Evolutionary conservation across 2,797 vertebrate genomes (phyloP).

Genomic region (Hypotaenidia okinawae): DNA sequence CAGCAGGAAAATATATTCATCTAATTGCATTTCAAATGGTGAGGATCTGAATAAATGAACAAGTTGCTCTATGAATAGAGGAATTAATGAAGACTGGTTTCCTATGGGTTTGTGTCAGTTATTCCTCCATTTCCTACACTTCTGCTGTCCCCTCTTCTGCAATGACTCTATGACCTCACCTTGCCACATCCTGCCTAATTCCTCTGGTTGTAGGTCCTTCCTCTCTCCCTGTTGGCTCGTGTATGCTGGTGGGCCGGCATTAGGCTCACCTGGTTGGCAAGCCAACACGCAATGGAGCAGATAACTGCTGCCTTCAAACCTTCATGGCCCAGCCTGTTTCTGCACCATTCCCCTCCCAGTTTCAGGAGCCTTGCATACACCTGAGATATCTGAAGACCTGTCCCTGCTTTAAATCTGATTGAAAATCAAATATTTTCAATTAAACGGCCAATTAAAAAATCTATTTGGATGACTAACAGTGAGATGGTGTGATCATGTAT

Average conservation of each 20-base stretch:
- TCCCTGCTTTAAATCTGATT: neutral
- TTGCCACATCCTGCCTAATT: neutral
- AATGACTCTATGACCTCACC: neutral
- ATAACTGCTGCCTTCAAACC: neutral
- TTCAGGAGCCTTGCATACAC: neutral
- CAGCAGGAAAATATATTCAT: neutral
- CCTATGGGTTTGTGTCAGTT: neutral
- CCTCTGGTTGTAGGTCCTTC: neutral
- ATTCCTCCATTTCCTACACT: neutral
- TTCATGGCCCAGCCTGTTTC: neutral
- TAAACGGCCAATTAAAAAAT: neutral
- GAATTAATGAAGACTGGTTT: neutral
- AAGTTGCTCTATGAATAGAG: neutral
- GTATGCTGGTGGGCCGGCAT: neutral
- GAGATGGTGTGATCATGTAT: neutral
- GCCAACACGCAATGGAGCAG: neutral
- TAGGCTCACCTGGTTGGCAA: neutral
- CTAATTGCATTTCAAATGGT: slow-evolving; percentile 5
- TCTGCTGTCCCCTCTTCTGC: neutral
- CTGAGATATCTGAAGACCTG: neutral
- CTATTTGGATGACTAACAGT: neutral
- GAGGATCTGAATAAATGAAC: slow-evolving; percentile 19
- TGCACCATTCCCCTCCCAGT: neutral
- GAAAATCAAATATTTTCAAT: neutral
- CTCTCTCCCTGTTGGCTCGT: neutral